Conservation (phyloP, 2,113 vertebrate genomes). For the Heterotilapia buettikoferi region DNA sequence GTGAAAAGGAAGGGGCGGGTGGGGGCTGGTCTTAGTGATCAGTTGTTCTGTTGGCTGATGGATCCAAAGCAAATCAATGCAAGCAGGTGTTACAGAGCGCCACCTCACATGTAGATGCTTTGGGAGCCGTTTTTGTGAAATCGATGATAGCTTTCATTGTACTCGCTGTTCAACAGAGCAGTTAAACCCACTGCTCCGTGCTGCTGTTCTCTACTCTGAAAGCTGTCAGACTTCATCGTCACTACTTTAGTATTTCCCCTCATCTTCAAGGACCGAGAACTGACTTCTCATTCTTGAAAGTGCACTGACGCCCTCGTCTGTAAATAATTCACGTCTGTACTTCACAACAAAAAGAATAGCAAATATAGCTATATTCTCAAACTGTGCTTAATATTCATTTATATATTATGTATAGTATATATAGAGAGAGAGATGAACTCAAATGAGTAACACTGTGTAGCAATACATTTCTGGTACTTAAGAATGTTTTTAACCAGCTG, state of each 20-base stretch:
- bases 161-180: slow-evolving; percentile 18
- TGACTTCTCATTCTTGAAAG: background rate
- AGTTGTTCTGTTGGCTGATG: slow-evolving; percentile 12
- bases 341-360: slow-evolving; percentile 7
- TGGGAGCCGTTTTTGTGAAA: slow-evolving; percentile 13
- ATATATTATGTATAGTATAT: slow-evolving; percentile 71
- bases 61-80: slow-evolving; percentile 51
- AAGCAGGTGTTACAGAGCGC: slow-evolving; percentile 27
- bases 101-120: background rate
- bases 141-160: slow-evolving; percentile 21
- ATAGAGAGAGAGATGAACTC: slow-evolving; percentile 45
- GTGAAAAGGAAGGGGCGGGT: background rate
- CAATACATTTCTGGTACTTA: slow-evolving; percentile 72
- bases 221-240: background rate
- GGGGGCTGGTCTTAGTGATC: background rate
- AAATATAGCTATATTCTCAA: slow-evolving; percentile 41
- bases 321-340: slow-evolving; percentile 42
- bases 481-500: slow-evolving; percentile 74
- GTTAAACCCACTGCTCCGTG: slow-evolving; percentile 5
- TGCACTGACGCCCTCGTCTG: slow-evolving; percentile 38
- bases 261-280: background rate
- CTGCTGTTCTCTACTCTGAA: slow-evolving; percentile 39
- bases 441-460: slow-evolving; percentile 73
- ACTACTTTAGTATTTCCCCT: slow-evolving; percentile 1
- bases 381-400: slow-evolving; percentile 70